Percentiles rank a stretch among this genome's conserved stretches.
Evolutionary conservation across 2,797 vertebrate species (phyloP).

Genomic region (Xiphophorus birchmanni): DNA sequence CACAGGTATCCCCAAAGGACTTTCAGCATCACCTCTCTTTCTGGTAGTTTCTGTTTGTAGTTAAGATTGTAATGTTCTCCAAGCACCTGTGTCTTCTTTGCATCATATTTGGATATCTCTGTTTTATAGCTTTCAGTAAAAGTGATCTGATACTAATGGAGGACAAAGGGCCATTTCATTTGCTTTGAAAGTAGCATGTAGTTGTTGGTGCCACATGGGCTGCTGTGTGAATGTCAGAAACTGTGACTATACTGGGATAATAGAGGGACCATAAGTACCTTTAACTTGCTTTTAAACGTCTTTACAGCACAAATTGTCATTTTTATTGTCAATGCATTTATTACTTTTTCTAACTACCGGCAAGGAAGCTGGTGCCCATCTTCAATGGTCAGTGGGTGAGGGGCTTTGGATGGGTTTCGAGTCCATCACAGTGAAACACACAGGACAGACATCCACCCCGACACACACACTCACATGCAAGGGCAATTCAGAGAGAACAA

Average conservation of each 20-base stretch:
- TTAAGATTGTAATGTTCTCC: background rate
- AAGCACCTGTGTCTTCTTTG: background rate
- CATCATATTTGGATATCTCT: background rate
- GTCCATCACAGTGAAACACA: background rate
- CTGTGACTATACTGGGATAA: background rate
- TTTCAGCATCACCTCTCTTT: background rate
- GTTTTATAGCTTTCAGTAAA: background rate
- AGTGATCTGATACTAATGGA: background rate
- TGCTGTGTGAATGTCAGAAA: background rate
- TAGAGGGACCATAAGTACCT: background rate
- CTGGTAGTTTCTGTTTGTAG: background rate
- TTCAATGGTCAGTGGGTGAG: background rate
- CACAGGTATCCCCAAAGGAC: background rate
- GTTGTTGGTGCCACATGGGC: background rate
- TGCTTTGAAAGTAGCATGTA: background rate
- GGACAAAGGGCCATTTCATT: background rate
- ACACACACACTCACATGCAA: background rate
- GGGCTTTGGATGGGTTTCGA: background rate
- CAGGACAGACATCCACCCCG: background rate
- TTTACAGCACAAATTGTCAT: background rate
- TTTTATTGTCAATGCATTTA: background rate
- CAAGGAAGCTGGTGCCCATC: background rate
- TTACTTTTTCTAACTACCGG: background rate
- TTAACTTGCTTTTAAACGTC: background rate
- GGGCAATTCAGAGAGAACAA: background rate